Conservation (phyloP, 2,113 vertebrate species). For the Tursiops truncatus region DNA sequence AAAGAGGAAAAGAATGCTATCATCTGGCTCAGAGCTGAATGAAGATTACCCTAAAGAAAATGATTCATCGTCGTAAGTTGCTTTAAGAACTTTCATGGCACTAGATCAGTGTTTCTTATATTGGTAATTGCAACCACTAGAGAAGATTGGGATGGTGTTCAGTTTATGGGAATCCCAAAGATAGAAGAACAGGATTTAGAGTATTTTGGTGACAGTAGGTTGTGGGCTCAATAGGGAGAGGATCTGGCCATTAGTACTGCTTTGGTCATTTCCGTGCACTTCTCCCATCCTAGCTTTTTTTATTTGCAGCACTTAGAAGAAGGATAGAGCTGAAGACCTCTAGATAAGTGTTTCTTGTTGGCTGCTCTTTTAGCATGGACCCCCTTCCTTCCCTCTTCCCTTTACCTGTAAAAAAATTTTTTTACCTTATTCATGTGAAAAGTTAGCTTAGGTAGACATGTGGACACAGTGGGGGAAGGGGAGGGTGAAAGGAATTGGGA, state of each 20-base stretch:
- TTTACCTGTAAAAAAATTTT: background rate
- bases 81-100: background rate
- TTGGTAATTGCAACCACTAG: background rate
- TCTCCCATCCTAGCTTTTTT: background rate
- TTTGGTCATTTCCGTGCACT: conserved; percentile 11
- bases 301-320: background rate
- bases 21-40: conserved; percentile 89
- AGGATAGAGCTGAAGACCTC: background rate
- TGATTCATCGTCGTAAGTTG: conserved; percentile 95
- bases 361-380: background rate
- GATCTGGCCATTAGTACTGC: background rate
- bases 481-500: too few relatives aligned
- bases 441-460: background rate
- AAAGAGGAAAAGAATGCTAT: conserved; percentile 92
- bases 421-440: conserved; percentile 9
- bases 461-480: too few relatives aligned
- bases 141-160: background rate
- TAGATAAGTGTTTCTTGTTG: background rate
- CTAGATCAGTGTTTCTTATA: conserved; percentile 8
- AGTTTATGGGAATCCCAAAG: conserved; percentile 14
- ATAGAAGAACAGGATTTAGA: conserved; percentile 15
- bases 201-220: background rate
- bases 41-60: conserved; percentile 99
- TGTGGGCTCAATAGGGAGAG: background rate
- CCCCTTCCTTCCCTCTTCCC: background rate